These are phyloP conservation scores for Lophochroa leadbeateri DNA, from an alignment of 2,113 vertebrate species.

Conservation along the genomic window DNA sequence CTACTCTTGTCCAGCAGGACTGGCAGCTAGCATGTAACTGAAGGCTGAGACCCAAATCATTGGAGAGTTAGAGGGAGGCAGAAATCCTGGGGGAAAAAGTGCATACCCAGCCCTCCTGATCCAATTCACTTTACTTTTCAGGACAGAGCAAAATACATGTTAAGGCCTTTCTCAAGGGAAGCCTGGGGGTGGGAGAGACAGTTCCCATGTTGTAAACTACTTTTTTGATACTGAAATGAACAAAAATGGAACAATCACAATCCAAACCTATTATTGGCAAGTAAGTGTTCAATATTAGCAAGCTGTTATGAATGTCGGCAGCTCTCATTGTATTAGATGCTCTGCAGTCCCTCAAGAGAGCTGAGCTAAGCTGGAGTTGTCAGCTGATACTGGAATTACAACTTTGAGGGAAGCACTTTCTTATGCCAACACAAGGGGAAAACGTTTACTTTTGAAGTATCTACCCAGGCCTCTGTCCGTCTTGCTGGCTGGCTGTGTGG, in stretches of 20 bases:
- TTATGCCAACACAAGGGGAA: neutral
- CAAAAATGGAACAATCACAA: neutral
- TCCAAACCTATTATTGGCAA: constrained; percentile 6
- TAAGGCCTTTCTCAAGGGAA: neutral
- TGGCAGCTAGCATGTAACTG: neutral
- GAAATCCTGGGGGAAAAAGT: neutral
- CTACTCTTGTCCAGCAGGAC: neutral
- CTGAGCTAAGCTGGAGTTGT: neutral
- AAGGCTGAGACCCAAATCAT: neutral
- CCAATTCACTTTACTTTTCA: neutral
- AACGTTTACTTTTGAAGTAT: neutral
- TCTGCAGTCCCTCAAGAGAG: neutral
- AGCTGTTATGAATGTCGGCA: neutral
- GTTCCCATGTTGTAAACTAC: neutral
- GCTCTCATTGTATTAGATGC: neutral
- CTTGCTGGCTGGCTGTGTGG: neutral
- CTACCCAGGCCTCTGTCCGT: neutral
- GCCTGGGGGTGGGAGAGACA: neutral
- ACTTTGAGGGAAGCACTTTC: neutral
- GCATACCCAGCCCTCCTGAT: neutral
- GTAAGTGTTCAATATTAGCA: neutral
- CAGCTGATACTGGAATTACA: neutral
- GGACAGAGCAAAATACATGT: neutral
- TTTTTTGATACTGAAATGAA: neutral
- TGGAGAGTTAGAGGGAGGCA: neutral